Evolutionary conservation across 2,888 invertebrate genomes (phyloP), one percentile per base, ranked within the genome.

Genomic region (Furcula furcula): DNA sequence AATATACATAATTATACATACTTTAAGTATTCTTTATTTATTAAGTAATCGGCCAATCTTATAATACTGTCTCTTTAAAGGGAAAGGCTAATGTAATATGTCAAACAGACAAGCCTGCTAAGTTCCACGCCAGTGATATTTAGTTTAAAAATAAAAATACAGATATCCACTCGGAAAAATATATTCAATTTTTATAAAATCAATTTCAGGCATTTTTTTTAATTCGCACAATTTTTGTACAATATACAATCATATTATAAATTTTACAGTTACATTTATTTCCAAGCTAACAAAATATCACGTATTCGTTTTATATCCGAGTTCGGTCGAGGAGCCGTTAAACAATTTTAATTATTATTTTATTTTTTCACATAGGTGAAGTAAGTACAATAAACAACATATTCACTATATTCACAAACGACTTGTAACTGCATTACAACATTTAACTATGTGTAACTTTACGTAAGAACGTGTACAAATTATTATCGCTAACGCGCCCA

Each of bases 171-270:
- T 85, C 80, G 87, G 88, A 87, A 87, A 87, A 76, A 86, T 85
- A 84, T 86, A 82, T 87, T 86, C 81, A 83, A 83, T 86, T 87
- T 82, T 83, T 85, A 85, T 81, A 87, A 88, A 88, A 87, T 85
- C 86, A 87, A 81, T 85, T 73, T 83, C 78, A 86, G 88, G 84
- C 88, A 81, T 77, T 78, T 78, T 75, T 75, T 72, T 75, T 66
- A 73, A 78, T 78, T 83, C 78, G 83, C 84, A 83, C 77, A 80
- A 76, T 76, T 82, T n/a, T 83, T 85, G 79, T 86, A 87, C 84
- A 86, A 76, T 79, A 76, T 78, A 78, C 74, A 78, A 56, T 54
- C 41, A 43, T 51, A 47, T 47, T 40, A 49, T 54, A 50, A 58
- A 40, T 63, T 64, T 61, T 69, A 67, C 54, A 63, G 52, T 63